Percentiles rank a stretch among this genome's conserved stretches.
Evolutionary conservation across 2,797 vertebrate species (phyloP).

Genomic region (Pachyuromys duprasi): DNA sequence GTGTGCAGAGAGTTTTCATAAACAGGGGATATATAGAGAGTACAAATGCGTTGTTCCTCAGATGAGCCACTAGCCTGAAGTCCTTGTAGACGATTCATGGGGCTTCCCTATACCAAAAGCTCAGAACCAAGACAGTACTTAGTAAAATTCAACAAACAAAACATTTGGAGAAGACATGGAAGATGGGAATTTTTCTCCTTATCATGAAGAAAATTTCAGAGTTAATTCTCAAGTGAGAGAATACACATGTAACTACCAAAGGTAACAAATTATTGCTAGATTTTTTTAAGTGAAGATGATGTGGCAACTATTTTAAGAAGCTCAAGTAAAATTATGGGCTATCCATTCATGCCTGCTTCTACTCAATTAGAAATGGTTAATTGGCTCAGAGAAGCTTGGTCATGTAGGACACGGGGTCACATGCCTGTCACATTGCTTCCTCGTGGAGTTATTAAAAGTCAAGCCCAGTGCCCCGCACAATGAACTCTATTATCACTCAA

Average conservation of each 20-base stretch:
- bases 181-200: neutral
- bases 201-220: neutral
- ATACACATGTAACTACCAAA: neutral
- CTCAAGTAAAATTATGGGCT: neutral
- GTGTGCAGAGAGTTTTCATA: neutral
- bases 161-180: neutral
- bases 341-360: neutral
- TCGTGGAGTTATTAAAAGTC: neutral
- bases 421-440: accelerated
- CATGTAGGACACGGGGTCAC: neutral
- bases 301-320: neutral
- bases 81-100: neutral
- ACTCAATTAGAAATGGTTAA: neutral
- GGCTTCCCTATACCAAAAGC: neutral
- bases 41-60: constrained; percentile 31
- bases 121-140: neutral
- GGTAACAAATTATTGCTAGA: neutral
- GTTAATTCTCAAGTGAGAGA: constrained; percentile 21
- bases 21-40: neutral
- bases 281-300: neutral
- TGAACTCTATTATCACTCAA: neutral
- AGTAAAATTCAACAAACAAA: neutral
- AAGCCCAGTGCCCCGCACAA: neutral
- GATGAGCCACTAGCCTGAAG: neutral
- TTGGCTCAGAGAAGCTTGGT: neutral